These are phyloP conservation scores for Zaprionus capensis DNA, from an alignment of 1,140 invertebrate genomes.

Conservation along the genomic window DNA sequence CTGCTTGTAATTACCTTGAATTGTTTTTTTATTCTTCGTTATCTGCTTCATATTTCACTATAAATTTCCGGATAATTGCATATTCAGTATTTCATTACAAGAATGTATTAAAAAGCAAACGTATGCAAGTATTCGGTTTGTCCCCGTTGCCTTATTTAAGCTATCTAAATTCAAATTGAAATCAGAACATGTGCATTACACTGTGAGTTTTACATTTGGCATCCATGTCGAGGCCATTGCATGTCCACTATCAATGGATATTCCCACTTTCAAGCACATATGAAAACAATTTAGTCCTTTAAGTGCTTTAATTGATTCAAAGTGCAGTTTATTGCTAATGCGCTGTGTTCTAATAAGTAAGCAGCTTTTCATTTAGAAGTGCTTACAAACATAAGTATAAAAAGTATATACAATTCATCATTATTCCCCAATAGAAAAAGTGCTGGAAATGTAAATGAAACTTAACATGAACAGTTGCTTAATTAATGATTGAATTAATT, in stretches of 20 bases:
- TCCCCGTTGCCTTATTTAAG: neutral
- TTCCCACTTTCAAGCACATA: neutral
- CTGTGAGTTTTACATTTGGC: neutral
- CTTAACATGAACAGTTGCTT: no score
- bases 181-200: neutral
- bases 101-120: neutral
- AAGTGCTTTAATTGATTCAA: constrained; percentile 59
- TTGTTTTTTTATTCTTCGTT: no score
- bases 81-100: neutral
- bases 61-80: neutral
- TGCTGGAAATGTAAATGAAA: no score
- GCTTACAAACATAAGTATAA: no score
- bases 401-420: no score
- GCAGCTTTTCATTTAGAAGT: neutral
- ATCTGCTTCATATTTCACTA: no score
- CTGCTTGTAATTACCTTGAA: no score
- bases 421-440: no score
- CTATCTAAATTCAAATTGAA: constrained; percentile 1
- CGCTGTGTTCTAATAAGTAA: neutral
- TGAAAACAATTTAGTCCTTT: constrained; percentile 27
- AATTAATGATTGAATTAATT: no score
- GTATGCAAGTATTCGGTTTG: neutral
- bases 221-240: constrained; percentile 45
- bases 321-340: constrained; percentile 64
- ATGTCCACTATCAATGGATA: constrained; percentile 59